Evolutionary conservation across 2,888 invertebrate genomes (phyloP).

Genomic region (Pimpla rufipes): DNA sequence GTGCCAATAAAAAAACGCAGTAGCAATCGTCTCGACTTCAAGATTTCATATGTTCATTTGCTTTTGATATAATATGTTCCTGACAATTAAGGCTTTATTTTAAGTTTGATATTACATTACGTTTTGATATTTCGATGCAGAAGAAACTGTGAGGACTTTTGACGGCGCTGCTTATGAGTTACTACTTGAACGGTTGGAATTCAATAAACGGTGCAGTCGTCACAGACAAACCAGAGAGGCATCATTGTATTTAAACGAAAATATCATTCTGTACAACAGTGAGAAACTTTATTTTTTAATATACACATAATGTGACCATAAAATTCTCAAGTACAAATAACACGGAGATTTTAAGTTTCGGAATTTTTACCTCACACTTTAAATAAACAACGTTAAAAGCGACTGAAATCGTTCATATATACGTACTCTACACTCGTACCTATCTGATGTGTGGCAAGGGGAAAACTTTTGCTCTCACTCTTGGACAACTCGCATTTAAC

Average conservation of each 20-base stretch:
- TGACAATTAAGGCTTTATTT: not conserved
- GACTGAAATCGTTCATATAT: not conserved
- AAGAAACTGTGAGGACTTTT: not conserved
- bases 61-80: not conserved
- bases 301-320: not conserved
- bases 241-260: not conserved
- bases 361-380: not conserved
- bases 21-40: not conserved
- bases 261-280: slow-evolving; percentile 2
- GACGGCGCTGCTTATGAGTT: not conserved
- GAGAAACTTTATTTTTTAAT: slow-evolving; percentile 4
- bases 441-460: not conserved
- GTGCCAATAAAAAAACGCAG: slow-evolving; percentile 3
- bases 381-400: not conserved
- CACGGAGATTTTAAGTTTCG: not conserved
- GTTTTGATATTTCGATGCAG: not conserved
- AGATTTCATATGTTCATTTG: not conserved
- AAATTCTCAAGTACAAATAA: not conserved
- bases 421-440: not conserved
- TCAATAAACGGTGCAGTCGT: not conserved
- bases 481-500: slow-evolving; percentile 4
- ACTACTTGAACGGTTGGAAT: not conserved
- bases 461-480: slow-evolving; percentile 6
- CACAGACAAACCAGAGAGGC: not conserved
- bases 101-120: too few species aligned